These are phyloP conservation scores for Drosophila limbata DNA, from an alignment of 2,888 invertebrate genomes.

Conservation along the genomic window DNA sequence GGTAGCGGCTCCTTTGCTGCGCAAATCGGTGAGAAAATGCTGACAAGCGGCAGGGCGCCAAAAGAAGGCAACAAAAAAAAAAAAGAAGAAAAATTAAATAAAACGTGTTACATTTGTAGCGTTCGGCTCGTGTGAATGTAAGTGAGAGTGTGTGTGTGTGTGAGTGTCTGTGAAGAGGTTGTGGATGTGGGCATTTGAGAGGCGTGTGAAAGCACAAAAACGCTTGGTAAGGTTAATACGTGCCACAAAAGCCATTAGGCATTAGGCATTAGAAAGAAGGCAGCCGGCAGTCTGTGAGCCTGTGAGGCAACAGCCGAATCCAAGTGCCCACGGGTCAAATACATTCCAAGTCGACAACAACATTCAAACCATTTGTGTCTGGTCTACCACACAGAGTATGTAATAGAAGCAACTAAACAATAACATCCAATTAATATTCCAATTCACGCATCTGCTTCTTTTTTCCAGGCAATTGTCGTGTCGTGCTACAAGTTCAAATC, in stretches of 20 bases:
- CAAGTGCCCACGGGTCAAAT: constrained; percentile 61
- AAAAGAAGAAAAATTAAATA: constrained; percentile 69
- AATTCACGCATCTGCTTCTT: constrained; percentile 59
- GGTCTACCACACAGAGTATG: constrained; percentile 21
- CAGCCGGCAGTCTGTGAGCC: neutral
- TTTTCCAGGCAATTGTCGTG: constrained; percentile 60
- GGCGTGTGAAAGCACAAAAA: constrained; percentile 50
- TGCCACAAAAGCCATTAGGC: constrained; percentile 75
- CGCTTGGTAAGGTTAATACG: constrained; percentile 70
- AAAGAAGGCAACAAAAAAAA: constrained; percentile 29
- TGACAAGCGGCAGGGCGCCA: constrained; percentile 63
- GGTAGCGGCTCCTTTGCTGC: constrained; percentile 55
- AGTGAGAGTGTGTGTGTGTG: constrained; percentile 3
- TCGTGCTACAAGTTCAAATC: constrained; percentile 27
- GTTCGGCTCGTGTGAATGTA: constrained; percentile 33
- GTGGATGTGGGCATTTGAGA: constrained; percentile 41
- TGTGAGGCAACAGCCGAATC: constrained; percentile 14
- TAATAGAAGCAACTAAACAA: constrained; percentile 3
- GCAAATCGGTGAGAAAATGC: constrained; percentile 75
- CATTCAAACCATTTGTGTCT: constrained; percentile 70
- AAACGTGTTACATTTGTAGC: constrained; percentile 78
- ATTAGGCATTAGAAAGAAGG: constrained; percentile 54
- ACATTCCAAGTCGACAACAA: constrained; percentile 34
- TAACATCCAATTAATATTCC: constrained; percentile 65
- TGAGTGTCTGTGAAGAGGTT: constrained; percentile 26